A percentile compares a stretch with the other conserved stretches of the same genome.
These are phyloP conservation scores for Lithodes maja DNA, from an alignment of 2,888 invertebrate species.

Conservation along the genomic window DNA sequence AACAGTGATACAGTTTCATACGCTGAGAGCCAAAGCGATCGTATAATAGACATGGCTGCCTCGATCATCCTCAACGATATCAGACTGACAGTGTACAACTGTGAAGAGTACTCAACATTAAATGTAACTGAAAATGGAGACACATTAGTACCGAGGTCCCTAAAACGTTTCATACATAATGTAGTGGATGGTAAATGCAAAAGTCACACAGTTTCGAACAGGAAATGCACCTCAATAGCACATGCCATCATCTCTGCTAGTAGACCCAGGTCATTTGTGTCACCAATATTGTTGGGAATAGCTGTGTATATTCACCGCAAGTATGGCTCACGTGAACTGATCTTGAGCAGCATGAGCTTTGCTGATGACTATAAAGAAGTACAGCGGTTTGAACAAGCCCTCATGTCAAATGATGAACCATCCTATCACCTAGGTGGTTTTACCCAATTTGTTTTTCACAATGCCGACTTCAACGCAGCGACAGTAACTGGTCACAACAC, in stretches of 20 bases:
- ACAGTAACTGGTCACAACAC: conserved; percentile 69
- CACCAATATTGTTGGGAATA: conserved; percentile 22
- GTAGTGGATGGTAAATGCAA: background rate
- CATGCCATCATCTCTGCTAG: conserved; percentile 20
- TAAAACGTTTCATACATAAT: background rate
- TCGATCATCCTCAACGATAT: conserved; percentile 18
- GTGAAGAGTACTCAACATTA: background rate
- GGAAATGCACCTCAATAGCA: conserved; percentile 8
- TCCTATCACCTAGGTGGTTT: conserved; percentile 23
- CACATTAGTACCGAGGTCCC: conserved; percentile 4
- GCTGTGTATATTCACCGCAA: conserved; percentile 38
- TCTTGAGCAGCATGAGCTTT: conserved; percentile 32
- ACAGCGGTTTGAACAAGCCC: conserved; percentile 27
- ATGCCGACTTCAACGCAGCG: conserved; percentile 71
- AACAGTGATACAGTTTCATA: background rate
- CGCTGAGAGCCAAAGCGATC: background rate
- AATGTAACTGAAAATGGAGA: conserved; percentile 15
- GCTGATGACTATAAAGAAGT: conserved; percentile 43
- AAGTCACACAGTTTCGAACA: background rate
- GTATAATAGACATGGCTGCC: conserved; percentile 29
- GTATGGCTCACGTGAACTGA: conserved; percentile 15
- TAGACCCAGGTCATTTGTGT: conserved; percentile 11
- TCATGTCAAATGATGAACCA: conserved; percentile 10
- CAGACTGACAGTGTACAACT: conserved; percentile 10
- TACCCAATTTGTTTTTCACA: conserved; percentile 62